phyloP scores from a whole-genome alignment of 2,113 vertebrate genomes.

The Brevimyrus niger region DNA sequence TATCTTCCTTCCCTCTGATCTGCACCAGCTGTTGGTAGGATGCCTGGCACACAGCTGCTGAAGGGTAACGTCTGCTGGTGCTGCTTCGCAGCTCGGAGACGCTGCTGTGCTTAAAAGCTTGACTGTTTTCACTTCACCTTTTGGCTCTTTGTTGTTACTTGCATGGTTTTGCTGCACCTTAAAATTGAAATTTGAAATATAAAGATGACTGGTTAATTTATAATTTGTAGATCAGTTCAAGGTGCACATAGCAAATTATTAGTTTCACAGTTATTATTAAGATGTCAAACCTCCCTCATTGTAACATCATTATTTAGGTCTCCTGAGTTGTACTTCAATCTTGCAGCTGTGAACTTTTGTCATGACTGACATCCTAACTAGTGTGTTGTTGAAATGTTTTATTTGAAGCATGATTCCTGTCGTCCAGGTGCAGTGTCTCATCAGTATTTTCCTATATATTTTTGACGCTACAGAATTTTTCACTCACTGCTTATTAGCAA shows the following conservation, averaged over 20 bases:
- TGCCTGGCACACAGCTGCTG: not conserved
- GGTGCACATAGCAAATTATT: not conserved
- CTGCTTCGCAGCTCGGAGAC: not conserved
- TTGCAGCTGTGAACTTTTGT: not conserved
- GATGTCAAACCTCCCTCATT: not conserved
- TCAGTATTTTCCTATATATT: not conserved
- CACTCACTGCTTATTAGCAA: not conserved
- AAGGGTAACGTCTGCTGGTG: not conserved
- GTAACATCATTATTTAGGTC: not conserved
- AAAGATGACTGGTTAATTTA: not conserved
- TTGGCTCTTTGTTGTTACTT: not conserved
- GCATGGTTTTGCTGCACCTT: not conserved
- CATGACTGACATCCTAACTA: not conserved
- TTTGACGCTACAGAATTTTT: not conserved
- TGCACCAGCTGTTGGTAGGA: not conserved
- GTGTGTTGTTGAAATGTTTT: not conserved
- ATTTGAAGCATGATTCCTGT: not conserved
- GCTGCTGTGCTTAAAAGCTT: not conserved
- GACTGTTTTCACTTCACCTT: not conserved
- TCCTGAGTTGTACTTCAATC: not conserved
- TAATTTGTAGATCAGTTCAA: not conserved
- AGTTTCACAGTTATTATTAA: not conserved
- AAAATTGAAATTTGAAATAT: not conserved
- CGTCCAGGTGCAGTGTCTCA: not conserved
- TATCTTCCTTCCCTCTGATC: not conserved